Evolutionary conservation across 2,888 invertebrate species (phyloP).

Genomic region (Eilema griseolum): DNA sequence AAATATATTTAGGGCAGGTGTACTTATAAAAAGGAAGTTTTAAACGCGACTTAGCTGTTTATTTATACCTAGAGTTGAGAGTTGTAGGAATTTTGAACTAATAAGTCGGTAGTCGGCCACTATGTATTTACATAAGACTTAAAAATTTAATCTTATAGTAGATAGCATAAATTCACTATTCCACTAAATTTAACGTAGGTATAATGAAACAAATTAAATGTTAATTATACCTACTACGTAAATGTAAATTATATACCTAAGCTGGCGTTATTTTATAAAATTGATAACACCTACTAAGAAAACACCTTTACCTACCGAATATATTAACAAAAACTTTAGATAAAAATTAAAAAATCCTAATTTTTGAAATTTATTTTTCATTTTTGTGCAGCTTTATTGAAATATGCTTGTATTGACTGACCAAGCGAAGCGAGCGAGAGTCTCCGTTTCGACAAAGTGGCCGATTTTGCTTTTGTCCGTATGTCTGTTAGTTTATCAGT

Average conservation of each 20-base stretch:
- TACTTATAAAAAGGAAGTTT: slow-evolving; percentile 67
- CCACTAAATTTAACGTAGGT: slow-evolving; percentile 38
- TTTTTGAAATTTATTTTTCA: background rate
- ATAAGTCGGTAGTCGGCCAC: slow-evolving; percentile 54
- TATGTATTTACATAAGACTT: slow-evolving; percentile 30
- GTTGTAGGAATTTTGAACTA: slow-evolving; percentile 67
- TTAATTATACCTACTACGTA: background rate
- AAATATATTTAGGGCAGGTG: slow-evolving; percentile 67
- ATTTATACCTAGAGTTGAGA: slow-evolving; percentile 81
- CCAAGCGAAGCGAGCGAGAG: no score
- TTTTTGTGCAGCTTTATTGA: background rate
- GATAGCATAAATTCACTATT: slow-evolving; percentile 1
- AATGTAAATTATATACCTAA: slow-evolving; percentile 3
- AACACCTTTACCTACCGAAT: background rate
- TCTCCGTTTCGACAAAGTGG: no score
- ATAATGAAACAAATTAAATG: background rate
- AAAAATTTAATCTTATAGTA: background rate
- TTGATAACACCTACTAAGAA: background rate
- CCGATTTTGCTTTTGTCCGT: no score
- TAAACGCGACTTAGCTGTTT: slow-evolving; percentile 70
- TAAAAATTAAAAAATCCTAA: slow-evolving; percentile 10
- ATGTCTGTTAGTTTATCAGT: no score
- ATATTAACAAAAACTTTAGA: slow-evolving; percentile 56
- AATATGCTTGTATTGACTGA: no score
- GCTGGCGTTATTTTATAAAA: background rate